Conservation (phyloP, 1,140 invertebrate species). For the Drosophila fuyamai region DNA sequence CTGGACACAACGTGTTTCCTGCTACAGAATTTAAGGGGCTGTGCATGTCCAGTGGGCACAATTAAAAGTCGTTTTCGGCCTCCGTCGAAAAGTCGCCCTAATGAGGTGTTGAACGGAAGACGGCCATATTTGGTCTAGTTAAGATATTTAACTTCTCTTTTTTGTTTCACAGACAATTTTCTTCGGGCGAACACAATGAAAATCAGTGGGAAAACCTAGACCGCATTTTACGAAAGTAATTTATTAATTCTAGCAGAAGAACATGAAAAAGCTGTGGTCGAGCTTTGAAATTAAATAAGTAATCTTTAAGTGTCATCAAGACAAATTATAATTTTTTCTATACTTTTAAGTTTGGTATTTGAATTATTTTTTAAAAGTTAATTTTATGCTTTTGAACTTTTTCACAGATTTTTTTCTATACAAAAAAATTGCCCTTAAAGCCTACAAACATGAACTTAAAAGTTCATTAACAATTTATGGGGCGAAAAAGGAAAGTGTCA, state of each 20-base stretch:
- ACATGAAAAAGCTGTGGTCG: too few relatives aligned
- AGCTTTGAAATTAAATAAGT: too few relatives aligned
- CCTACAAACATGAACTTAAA: constrained; percentile 15
- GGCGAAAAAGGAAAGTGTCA: constrained; percentile 73
- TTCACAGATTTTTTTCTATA: background rate
- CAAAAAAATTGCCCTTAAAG: background rate
- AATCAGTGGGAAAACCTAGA: constrained; percentile 21
- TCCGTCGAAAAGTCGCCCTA: constrained; percentile 51
- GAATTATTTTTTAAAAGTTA: background rate
- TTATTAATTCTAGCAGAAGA: background rate
- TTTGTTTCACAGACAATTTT: constrained; percentile 28
- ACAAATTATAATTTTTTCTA: too few relatives aligned
- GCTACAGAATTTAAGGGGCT: constrained; percentile 1
- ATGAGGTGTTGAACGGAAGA: constrained; percentile 77
- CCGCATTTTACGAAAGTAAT: constrained; percentile 10
- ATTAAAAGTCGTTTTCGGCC: constrained; percentile 73
- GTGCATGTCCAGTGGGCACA: constrained; percentile 65
- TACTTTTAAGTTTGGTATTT: too few relatives aligned
- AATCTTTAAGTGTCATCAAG: too few relatives aligned
- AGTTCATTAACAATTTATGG: constrained; percentile 65
- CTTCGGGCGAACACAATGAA: constrained; percentile 12
- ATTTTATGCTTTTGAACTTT: too few relatives aligned
- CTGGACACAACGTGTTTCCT: constrained; percentile 31
- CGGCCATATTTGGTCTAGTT: constrained; percentile 50
- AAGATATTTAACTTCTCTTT: constrained; percentile 45